Percentiles rank a stretch among this genome's conserved stretches.
Conservation (phyloP, 2,888 invertebrate genomes). For the Scrobipalpa atriplicella region DNA sequence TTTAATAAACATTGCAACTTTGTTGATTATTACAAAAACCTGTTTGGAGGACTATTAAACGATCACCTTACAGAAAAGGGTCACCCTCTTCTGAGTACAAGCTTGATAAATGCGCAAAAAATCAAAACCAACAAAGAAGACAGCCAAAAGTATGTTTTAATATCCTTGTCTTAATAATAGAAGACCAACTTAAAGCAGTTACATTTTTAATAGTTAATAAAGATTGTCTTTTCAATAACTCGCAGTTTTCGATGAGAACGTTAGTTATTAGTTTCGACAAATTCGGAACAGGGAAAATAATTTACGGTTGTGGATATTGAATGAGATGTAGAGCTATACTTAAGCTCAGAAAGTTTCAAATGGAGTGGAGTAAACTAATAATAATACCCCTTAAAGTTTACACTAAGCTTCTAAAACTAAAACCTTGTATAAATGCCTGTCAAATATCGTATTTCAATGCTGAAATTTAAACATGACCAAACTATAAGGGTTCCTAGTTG, state of each 20-base stretch:
- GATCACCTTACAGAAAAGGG: slow-evolving; percentile 46
- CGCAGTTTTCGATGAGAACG: slow-evolving; percentile 67
- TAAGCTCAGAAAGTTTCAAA: too few relatives aligned
- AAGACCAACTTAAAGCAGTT: slow-evolving; percentile 54
- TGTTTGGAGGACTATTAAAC: slow-evolving; percentile 53
- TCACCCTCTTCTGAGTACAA: slow-evolving; percentile 43
- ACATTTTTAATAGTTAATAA: slow-evolving; percentile 75
- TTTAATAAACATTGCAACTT: slow-evolving; percentile 81
- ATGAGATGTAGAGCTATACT: too few relatives aligned
- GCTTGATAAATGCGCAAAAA: slow-evolving; percentile 67
- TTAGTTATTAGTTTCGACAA: slow-evolving; percentile 64
- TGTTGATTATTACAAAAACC: slow-evolving; percentile 71
- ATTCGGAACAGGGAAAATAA: slow-evolving; percentile 43
- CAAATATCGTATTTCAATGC: too few relatives aligned
- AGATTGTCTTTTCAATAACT: slow-evolving; percentile 52
- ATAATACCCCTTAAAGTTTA: too few relatives aligned
- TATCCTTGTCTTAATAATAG: slow-evolving; percentile 59
- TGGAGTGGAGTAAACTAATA: too few relatives aligned
- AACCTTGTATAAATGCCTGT: too few relatives aligned
- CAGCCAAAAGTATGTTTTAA: slow-evolving; percentile 74
- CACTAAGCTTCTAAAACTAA: too few relatives aligned
- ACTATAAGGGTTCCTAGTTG: too few relatives aligned
- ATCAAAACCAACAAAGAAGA: slow-evolving; percentile 62
- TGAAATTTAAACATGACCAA: too few relatives aligned
- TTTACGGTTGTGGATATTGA: too few relatives aligned